These are phyloP conservation scores for Indicator maculatus DNA, from an alignment of 2,113 vertebrate genomes.

Conservation along the genomic window DNA sequence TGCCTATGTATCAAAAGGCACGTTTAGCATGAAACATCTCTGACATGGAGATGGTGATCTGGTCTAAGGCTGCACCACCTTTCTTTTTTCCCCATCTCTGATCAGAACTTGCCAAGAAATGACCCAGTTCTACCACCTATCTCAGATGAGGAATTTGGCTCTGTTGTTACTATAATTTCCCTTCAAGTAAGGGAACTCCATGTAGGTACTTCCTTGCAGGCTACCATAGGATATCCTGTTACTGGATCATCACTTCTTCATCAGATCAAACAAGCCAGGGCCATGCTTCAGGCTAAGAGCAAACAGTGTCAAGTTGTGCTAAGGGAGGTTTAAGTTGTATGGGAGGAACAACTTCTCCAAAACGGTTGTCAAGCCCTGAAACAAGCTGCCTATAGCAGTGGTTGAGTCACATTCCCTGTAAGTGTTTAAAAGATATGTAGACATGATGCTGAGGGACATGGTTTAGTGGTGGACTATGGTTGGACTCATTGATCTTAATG, in stretches of 20 bases:
- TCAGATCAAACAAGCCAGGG: not conserved
- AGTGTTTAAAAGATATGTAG: too few species aligned
- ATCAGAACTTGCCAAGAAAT: not conserved
- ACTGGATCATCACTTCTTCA: not conserved
- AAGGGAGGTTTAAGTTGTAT: too few species aligned
- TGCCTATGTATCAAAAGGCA: not conserved
- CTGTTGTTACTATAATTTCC: not conserved
- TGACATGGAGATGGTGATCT: not conserved
- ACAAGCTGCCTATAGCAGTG: too few species aligned
- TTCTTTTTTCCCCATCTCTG: rapidly evolving
- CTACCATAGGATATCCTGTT: not conserved
- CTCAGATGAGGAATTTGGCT: not conserved
- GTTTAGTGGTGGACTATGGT: too few species aligned
- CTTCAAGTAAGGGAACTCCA: not conserved
- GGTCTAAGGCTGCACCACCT: not conserved
- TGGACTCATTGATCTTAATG: too few species aligned
- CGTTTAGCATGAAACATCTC: rapidly evolving
- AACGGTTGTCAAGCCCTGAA: too few species aligned
- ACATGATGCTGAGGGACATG: too few species aligned
- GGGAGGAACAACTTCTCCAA: too few species aligned
- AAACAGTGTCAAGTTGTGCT: too few species aligned
- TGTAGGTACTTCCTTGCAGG: not conserved
- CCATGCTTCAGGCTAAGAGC: not conserved
- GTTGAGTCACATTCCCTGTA: too few species aligned
- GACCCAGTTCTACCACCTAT: not conserved